Evolutionary conservation across 2,888 invertebrate species (phyloP), one percentile per base, ranked within the genome.

Genomic region (Alitta virens): DNA sequence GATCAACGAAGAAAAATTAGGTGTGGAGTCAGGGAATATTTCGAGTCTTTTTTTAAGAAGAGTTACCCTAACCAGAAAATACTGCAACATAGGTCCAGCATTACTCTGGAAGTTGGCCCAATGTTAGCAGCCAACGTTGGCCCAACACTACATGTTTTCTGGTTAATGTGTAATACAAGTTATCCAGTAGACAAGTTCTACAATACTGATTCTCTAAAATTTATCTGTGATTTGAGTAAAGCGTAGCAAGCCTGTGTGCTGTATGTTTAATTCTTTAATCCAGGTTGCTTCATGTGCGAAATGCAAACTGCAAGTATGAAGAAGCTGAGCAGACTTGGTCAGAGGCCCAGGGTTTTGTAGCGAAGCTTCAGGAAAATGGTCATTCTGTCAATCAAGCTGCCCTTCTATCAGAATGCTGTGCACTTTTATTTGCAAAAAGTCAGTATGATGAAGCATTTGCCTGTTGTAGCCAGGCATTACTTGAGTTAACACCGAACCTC

Each of bases 281-380:
- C 81, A 94, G 94, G 82, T 86, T 93, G 72, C 84, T 95, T 58
- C 90, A 91, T 83, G 91, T 91, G 60, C 91, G 92, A 83, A 89
- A 91, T 43, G 86, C 88, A 16, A 91, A 90, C 81, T 92, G 91
- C 81, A 87, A 89, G 78, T 92, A 92, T 82, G 86, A 87, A 65
- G 88, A 88, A 50, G 93, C 93, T 1, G 86, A 89, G 27, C 84
- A 87, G 72, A 92, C 92, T 1, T 88, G 88, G 77, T 81, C 86
- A 58, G 85, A 86, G 66, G 86, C 89, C 1, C 76, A 85, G 68
- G 74, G 82, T 52, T 82, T 87, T 14, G 82, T 88, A 54, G 79
- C 84, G 46, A 81, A 84, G 72, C 79, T 90, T 25, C 79, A 84
- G 64, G 73, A 78, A 55, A 75, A 81, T n/a, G 80, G 83, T 25